Conservation (phyloP, 2,113 vertebrate species). For the Aepyceros melampus region DNA sequence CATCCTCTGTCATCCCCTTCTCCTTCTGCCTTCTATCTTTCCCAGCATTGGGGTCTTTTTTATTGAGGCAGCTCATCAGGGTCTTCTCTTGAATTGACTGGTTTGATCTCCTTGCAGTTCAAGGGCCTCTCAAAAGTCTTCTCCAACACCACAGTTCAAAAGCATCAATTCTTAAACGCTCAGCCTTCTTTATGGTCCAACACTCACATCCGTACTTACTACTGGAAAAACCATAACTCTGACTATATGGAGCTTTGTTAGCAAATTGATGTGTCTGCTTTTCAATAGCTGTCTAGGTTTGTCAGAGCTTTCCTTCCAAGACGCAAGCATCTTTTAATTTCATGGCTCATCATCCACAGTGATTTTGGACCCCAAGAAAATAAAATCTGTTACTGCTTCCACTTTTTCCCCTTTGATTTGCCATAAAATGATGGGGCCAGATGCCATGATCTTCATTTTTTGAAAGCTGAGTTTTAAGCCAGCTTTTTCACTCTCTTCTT, state of each 20-base stretch:
- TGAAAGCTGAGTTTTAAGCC: background rate
- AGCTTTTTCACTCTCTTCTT: background rate
- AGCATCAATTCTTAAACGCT: background rate
- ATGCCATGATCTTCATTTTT: background rate
- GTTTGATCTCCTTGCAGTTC: background rate
- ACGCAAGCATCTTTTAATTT: background rate
- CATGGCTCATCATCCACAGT: background rate
- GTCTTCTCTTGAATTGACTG: background rate
- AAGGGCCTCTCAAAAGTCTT: background rate
- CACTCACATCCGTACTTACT: background rate
- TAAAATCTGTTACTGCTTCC: background rate
- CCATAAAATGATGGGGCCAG: background rate
- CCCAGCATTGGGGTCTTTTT: background rate
- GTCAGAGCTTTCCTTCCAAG: background rate
- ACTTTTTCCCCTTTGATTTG: background rate
- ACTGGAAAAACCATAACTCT: background rate
- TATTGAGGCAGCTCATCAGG: background rate
- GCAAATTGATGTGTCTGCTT: background rate
- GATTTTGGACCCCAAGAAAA: background rate
- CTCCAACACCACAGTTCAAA: background rate
- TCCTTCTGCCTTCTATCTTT: background rate
- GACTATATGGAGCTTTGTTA: background rate
- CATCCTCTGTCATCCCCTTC: background rate
- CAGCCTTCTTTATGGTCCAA: background rate
- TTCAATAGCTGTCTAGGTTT: background rate